Conservation (phyloP, 2,113 vertebrate species). For the Dolichallabes microphthalmus region DNA sequence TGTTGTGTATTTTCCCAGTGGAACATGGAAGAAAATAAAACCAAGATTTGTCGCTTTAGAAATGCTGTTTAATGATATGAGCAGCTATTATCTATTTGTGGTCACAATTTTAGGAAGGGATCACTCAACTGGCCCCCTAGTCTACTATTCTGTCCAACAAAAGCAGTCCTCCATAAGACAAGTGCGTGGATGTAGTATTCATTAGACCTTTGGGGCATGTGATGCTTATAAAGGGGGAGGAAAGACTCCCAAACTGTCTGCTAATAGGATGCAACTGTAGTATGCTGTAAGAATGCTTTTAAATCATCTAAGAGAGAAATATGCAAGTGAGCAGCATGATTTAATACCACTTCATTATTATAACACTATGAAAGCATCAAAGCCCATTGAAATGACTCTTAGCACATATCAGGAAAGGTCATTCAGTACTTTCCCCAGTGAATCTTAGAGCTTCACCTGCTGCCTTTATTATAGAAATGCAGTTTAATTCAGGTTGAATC, state of each 20-base stretch:
- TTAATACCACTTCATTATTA: not conserved
- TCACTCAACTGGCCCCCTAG: constrained; percentile 41
- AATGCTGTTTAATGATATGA: constrained; percentile 62
- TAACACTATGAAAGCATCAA: not conserved
- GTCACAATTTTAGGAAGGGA: constrained; percentile 42
- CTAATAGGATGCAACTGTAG: not conserved
- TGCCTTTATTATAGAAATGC: not conserved
- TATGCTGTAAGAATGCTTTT: not conserved
- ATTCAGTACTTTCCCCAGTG: not conserved
- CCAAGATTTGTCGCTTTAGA: constrained; percentile 51
- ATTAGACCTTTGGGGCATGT: not conserved
- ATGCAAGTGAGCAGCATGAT: not conserved
- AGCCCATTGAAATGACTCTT: not conserved
- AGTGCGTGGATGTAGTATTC: constrained; percentile 36
- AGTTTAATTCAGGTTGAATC: not conserved
- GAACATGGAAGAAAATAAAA: constrained; percentile 57
- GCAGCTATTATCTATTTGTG: constrained; percentile 56
- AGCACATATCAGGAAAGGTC: not conserved
- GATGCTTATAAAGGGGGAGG: constrained; percentile 10
- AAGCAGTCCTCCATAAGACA: constrained; percentile 39
- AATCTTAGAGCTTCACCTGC: not conserved
- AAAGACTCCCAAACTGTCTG: constrained; percentile 12
- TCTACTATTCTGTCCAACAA: constrained; percentile 50
- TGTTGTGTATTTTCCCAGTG: constrained; percentile 65
- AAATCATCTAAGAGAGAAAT: not conserved